A percentile compares a stretch with the other conserved stretches of the same genome.
Evolutionary conservation across 2,113 vertebrate genomes (phyloP).

Genomic region (Gymnorhina tibicen): DNA sequence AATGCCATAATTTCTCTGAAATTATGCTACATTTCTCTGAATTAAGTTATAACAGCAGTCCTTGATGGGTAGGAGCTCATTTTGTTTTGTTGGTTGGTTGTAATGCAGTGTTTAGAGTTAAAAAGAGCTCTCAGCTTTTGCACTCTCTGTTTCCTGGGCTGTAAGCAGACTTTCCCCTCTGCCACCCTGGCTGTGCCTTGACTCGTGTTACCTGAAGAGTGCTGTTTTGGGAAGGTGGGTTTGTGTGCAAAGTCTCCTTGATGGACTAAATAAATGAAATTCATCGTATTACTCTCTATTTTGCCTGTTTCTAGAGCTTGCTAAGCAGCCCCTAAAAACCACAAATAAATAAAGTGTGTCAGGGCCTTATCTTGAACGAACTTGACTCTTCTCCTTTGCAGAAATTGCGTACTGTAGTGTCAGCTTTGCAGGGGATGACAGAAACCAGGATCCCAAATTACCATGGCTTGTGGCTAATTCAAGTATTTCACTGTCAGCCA

Average conservation of each 20-base stretch:
- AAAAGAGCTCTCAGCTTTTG: not conserved
- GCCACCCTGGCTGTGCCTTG: accelerated
- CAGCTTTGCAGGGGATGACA: not conserved
- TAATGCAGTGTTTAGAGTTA: not conserved
- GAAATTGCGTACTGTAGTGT: not conserved
- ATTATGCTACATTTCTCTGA: not conserved
- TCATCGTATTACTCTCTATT: not conserved
- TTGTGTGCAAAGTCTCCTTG: not conserved
- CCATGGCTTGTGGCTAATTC: not conserved
- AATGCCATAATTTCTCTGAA: not conserved
- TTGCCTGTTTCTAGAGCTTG: not conserved
- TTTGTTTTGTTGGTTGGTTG: not conserved
- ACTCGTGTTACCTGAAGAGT: not conserved
- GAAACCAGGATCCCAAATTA: conserved; percentile 15
- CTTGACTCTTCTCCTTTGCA: not conserved
- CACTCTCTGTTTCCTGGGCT: not conserved
- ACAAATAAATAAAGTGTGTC: not conserved
- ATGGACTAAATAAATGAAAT: not conserved
- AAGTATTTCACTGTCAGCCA: not conserved
- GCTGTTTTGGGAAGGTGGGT: not conserved
- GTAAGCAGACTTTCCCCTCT: not conserved
- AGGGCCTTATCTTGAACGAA: not conserved
- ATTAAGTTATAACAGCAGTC: not conserved
- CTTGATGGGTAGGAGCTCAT: not conserved
- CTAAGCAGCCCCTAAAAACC: not conserved